A percentile compares a stretch with the other conserved stretches of the same genome.
These are phyloP conservation scores for Calliphora vomitoria DNA, from an alignment of 2,888 invertebrate species.

Conservation along the genomic window DNA sequence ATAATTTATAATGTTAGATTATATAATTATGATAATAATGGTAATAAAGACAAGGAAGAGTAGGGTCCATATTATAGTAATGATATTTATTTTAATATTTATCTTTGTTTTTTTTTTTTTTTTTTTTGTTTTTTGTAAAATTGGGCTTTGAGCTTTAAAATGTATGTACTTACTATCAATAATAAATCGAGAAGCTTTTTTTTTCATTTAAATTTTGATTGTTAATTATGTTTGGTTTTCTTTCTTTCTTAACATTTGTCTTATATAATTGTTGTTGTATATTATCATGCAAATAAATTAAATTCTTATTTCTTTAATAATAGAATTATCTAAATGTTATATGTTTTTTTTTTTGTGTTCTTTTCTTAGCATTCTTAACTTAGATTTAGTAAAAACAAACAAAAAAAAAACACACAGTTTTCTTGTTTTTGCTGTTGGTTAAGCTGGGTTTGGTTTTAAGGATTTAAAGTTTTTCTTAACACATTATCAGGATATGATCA, in stretches of 20 bases:
- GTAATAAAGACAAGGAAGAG: slow-evolving; percentile 43
- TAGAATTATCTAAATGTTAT: slow-evolving; percentile 45
- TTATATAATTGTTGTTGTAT: slow-evolving; percentile 46
- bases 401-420: no score
- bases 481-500: slow-evolving; percentile 34
- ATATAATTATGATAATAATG: slow-evolving; percentile 27
- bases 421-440: slow-evolving; percentile 6
- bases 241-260: slow-evolving; percentile 45
- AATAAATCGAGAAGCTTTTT: slow-evolving; percentile 41
- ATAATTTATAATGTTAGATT: neutral
- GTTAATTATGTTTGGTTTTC: slow-evolving; percentile 61
- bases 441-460: slow-evolving; percentile 21
- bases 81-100: slow-evolving; percentile 28
- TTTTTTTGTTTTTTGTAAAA: slow-evolving; percentile 34
- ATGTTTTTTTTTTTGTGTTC: slow-evolving; percentile 4
- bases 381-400: no score
- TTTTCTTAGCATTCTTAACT: slow-evolving; percentile 10
- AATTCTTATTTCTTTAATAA: slow-evolving; percentile 37
- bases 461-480: slow-evolving; percentile 16
- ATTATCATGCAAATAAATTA: slow-evolving; percentile 69
- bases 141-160: slow-evolving; percentile 57
- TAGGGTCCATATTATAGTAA: slow-evolving; percentile 28
- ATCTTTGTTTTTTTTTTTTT: slow-evolving; percentile 6
- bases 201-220: slow-evolving; percentile 57
- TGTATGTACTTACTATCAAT: slow-evolving; percentile 20